Base-by-base conservation (phyloP, 1,140 invertebrate species). In the Pseudobourletiella spinata region DNA sequence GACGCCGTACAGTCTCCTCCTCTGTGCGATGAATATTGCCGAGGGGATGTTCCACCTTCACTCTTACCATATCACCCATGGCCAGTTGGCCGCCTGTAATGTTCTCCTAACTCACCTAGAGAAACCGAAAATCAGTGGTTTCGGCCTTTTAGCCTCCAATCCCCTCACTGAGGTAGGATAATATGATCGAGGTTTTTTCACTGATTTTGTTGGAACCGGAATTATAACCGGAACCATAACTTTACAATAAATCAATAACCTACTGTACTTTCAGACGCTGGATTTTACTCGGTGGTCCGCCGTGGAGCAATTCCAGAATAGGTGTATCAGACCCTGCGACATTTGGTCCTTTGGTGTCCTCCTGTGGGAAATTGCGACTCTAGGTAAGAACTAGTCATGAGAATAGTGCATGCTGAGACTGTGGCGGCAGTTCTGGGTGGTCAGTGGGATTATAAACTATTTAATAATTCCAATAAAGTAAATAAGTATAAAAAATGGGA, bases 301-400 rank as follows among this genome's bases (percentile, higher is more conserved):
- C 1, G 80, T 83, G 24, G 89, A 91, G 72, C 83, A 86, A 63
- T 78, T 90, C 61, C 80, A 80, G 58, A 82, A 82, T 67, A 80
- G 81, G 26, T 84, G 80, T 57, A 80, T 82, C 26, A 76, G 79
- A 1, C 84, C 86, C 69, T 86, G 85, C 61, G 86, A 90, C 71
- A 80, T 89, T 2, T 93, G 89, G 89, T 85, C 87, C 0, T 90
- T 85, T 75, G 89, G 84, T 2, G 82, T 87, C 58, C 72, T 91
- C 8, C 73, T 90, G 32, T 92, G 89, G 89, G 89, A 93, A 74
- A 82, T 86, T 64, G 80, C 86, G 55, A 83, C 86, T n/a, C 77
- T 91, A 71, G 89, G 79, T 79, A 62, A n/a, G 58, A 16, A n/a
- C 25, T 20, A 42, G 2, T 46, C 30, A 1, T 58, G n/a, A n/a